Evolutionary conservation across 2,113 vertebrate species (phyloP).

Genomic region (Lathamus discolor): DNA sequence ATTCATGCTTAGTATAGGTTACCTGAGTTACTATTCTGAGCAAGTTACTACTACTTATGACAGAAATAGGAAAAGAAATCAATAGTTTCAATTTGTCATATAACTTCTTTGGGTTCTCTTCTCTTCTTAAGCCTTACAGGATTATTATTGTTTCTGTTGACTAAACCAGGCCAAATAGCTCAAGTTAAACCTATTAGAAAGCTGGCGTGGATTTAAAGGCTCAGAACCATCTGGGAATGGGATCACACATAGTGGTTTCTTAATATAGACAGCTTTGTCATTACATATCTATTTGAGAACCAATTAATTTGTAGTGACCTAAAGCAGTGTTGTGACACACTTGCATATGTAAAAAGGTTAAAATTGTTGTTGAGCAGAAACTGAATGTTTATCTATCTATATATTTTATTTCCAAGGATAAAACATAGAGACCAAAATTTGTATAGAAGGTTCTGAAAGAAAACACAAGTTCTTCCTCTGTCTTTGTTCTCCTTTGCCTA

Average conservation of each 20-base stretch:
- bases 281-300: slow-evolving; percentile 41
- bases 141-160: slow-evolving; percentile 61
- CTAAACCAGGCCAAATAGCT: slow-evolving; percentile 67
- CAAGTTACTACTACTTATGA: neutral
- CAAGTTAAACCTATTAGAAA: slow-evolving; percentile 71
- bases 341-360: slow-evolving; percentile 26
- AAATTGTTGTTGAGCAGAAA: neutral
- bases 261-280: slow-evolving; percentile 70
- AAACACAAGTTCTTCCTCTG: neutral
- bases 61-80: neutral
- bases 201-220: slow-evolving; percentile 58
- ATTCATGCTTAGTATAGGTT: neutral
- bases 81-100: neutral
- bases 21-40: neutral
- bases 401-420: neutral
- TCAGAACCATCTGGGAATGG: slow-evolving; percentile 67
- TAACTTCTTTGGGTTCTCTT: neutral
- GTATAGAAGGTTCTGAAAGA: neutral
- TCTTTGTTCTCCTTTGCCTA: neutral
- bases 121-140: slow-evolving; percentile 1
- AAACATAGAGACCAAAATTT: neutral
- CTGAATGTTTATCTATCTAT: neutral
- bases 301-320: slow-evolving; percentile 42
- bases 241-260: slow-evolving; percentile 54
- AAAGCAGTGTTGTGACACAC: slow-evolving; percentile 31